phyloP scores from a whole-genome alignment of 1,140 invertebrate genomes.

The Microplitis demolitor region DNA sequence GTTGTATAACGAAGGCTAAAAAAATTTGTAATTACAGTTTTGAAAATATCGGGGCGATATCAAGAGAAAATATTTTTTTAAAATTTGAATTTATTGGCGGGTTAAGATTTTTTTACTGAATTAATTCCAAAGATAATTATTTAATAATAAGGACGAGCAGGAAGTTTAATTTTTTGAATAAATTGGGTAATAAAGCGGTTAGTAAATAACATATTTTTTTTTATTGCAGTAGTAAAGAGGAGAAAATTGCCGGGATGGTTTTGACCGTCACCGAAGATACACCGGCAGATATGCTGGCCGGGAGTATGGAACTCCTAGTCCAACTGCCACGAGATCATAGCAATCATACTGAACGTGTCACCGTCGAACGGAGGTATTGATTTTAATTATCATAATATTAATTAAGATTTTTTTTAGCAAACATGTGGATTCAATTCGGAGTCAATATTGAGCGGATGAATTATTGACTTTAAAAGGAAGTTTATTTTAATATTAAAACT shows the following conservation, averaged over 20 bases:
- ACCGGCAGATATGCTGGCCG: constrained; percentile 75
- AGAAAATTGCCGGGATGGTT: constrained; percentile 59
- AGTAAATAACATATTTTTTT: background rate
- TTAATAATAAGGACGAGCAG: background rate
- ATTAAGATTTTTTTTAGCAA: too few relatives aligned
- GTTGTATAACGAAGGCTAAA: background rate
- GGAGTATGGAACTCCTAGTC: constrained; percentile 75
- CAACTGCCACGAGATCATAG: constrained; percentile 70
- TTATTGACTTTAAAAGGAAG: background rate
- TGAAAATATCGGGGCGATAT: too few relatives aligned
- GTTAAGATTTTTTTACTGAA: too few relatives aligned
- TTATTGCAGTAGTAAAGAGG: constrained; percentile 51
- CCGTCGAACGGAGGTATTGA: constrained; percentile 72
- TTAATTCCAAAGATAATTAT: background rate
- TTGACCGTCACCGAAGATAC: constrained; percentile 75
- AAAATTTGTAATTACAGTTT: too few relatives aligned
- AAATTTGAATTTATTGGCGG: too few relatives aligned
- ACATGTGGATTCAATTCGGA: too few relatives aligned
- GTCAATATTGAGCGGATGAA: background rate
- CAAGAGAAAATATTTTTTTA: too few relatives aligned
- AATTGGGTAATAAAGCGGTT: background rate
- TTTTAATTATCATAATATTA: background rate
- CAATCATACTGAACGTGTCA: constrained; percentile 64
- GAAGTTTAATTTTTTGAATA: background rate
- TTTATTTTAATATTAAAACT: background rate